phyloP scores from a whole-genome alignment of 2,888 invertebrate species.

The Rutpela maculata region DNA sequence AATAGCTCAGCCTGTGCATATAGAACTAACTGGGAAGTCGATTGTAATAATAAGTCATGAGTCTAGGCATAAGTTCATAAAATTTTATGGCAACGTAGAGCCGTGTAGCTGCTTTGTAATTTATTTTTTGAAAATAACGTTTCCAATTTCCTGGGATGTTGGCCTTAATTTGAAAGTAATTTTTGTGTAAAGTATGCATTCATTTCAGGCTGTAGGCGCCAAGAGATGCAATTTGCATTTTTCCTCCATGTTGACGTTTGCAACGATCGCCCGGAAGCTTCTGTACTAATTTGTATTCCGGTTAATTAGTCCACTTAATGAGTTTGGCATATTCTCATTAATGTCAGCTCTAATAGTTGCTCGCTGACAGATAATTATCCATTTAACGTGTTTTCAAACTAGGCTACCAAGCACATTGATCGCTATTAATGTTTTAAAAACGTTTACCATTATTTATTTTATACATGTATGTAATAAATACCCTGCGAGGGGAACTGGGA shows the following conservation, averaged over 20 bases:
- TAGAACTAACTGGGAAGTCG: too few relatives aligned
- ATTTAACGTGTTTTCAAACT: slow-evolving; percentile 25
- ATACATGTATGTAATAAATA: background rate
- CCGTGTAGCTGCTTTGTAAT: background rate
- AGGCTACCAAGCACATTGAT: slow-evolving; percentile 7
- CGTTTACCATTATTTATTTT: background rate
- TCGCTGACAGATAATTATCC: slow-evolving; percentile 21
- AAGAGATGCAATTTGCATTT: slow-evolving; percentile 19
- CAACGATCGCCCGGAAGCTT: slow-evolving; percentile 44
- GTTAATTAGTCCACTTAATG: slow-evolving; percentile 42
- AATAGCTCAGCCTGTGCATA: too few relatives aligned
- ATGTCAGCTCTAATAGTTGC: slow-evolving; percentile 17
- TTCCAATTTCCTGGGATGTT: slow-evolving; percentile 5
- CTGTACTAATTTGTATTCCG: slow-evolving; percentile 46
- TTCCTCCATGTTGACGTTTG: background rate
- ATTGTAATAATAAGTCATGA: too few relatives aligned
- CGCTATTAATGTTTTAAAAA: slow-evolving; percentile 1
- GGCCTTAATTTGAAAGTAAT: slow-evolving; percentile 23
- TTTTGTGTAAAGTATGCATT: slow-evolving; percentile 17
- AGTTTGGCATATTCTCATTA: slow-evolving; percentile 36
- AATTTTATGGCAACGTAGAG: background rate
- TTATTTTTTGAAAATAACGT: background rate
- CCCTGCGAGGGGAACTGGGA: background rate
- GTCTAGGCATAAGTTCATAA: background rate
- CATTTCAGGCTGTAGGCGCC: slow-evolving; percentile 8